Evolutionary conservation across 2,797 vertebrate genomes (phyloP), one percentile per base, ranked within the genome.

Genomic region (Brachyalestes nurse): DNA sequence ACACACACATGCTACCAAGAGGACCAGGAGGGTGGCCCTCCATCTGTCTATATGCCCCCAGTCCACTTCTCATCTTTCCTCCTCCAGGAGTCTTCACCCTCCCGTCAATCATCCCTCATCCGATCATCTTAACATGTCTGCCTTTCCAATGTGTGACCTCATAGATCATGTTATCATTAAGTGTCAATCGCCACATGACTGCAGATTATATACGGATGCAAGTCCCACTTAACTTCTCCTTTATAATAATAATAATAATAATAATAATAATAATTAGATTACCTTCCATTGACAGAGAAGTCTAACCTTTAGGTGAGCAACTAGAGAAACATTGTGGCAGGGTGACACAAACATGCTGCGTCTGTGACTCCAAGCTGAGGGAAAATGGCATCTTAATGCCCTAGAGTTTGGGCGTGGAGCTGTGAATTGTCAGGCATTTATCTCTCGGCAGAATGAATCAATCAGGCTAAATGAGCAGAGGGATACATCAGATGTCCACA

Each of bases 381-480:
- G 23, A 21, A 64, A 73, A 64, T 58, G 57, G 75, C 66, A 71
- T 77, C 58, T 71, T 71, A 65, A 55, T 74, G 77, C 70, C 64
- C 72, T 45, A 28, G 47, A n/a, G 45, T 38, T 51, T 28, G 74
- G 45, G 42, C 60, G 60, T 4, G 5, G 60, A 53, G 51, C 12
- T 34, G 67, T 38, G 72, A 55, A 78, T 77, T 78, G 70, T 64
- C 28, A 77, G 72, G 58, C 74, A 81, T 73, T 78, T 77, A 66
- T 81, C 70, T 75, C 64, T 64, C 57, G n/a, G 77, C 57, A 62
- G 64, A 72, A 75, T 82, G 74, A 85, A 82, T 82, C 84, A 82
- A 80, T 82, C 74, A 74, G 61, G 40, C 47, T 75, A 82, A 85
- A 80, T 80, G 69, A 83, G 62, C 58, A 57, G 53, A 73, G 65